These are phyloP conservation scores for Hypomesus transpacificus DNA, from an alignment of 2,113 vertebrate genomes.

Conservation along the genomic window DNA sequence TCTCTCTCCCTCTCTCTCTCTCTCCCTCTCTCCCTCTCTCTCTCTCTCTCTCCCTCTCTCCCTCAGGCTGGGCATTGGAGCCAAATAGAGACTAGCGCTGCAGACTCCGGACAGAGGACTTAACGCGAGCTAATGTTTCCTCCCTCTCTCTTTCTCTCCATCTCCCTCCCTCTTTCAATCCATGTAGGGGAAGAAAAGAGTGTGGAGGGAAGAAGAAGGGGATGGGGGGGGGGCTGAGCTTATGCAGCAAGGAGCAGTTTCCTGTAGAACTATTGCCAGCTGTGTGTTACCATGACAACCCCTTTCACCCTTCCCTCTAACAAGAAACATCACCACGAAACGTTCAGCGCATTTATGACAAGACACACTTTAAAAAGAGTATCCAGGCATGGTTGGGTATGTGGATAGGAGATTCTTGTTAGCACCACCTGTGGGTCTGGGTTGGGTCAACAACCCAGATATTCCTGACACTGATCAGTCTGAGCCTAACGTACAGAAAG, in stretches of 20 bases:
- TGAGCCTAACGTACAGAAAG: too few relatives aligned
- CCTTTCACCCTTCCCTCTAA: not conserved
- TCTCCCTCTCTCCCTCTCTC: not conserved
- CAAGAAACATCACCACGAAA: not conserved
- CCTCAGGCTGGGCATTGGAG: constrained; percentile 7
- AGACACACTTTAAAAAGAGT: not conserved
- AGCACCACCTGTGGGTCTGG: too few relatives aligned
- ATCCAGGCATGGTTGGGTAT: not conserved
- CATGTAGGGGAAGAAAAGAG: not conserved
- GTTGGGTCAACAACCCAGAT: too few relatives aligned
- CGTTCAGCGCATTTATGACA: not conserved
- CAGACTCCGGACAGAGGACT: not conserved
- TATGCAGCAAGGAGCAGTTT: constrained; percentile 4
- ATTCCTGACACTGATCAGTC: too few relatives aligned
- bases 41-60: not conserved
- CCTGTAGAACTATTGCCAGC: not conserved
- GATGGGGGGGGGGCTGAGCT: not conserved
- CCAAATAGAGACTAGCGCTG: constrained; percentile 12
- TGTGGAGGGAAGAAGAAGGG: not conserved
- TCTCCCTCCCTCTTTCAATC: not conserved
- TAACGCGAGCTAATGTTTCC: constrained; percentile 30
- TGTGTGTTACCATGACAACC: constrained; percentile 26
- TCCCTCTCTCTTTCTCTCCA: not conserved
- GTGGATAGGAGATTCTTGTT: not conserved
- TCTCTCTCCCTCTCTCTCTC: not conserved